Conservation (phyloP, 2,888 invertebrate species). For the Thera britannica region DNA sequence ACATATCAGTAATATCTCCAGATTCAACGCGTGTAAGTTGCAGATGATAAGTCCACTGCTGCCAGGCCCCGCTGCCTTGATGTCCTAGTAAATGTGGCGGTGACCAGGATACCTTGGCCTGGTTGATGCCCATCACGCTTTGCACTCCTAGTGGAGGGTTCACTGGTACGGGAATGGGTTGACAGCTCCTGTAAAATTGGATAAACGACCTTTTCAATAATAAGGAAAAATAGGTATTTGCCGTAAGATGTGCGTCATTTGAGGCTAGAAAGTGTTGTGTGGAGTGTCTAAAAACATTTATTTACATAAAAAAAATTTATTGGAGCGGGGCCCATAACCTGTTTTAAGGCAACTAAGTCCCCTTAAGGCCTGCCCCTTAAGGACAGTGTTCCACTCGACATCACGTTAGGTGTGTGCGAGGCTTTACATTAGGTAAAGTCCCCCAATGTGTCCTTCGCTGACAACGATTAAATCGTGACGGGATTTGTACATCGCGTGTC, state of each 20-base stretch:
- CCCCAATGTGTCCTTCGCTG: no score
- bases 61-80: constrained; percentile 89
- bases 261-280: no score
- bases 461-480: no score
- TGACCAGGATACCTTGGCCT: constrained; percentile 93
- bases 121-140: constrained; percentile 90
- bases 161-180: constrained; percentile 92
- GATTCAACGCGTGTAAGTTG: constrained; percentile 84
- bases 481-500: no score
- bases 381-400: no score
- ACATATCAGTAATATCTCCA: constrained; percentile 68
- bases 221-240: no score
- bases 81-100: constrained; percentile 90
- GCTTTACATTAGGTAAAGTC: no score
- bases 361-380: no score
- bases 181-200: constrained; percentile 79
- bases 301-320: no score
- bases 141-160: constrained; percentile 92
- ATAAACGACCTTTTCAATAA: neutral
- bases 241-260: no score
- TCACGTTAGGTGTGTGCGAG: no score
- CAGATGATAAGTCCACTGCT: constrained; percentile 92
- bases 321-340: neutral
- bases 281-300: no score
- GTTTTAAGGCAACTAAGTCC: neutral